Evolutionary conservation across 2,797 vertebrate species (phyloP).

Genomic region (Hyperoplus immaculatus): DNA sequence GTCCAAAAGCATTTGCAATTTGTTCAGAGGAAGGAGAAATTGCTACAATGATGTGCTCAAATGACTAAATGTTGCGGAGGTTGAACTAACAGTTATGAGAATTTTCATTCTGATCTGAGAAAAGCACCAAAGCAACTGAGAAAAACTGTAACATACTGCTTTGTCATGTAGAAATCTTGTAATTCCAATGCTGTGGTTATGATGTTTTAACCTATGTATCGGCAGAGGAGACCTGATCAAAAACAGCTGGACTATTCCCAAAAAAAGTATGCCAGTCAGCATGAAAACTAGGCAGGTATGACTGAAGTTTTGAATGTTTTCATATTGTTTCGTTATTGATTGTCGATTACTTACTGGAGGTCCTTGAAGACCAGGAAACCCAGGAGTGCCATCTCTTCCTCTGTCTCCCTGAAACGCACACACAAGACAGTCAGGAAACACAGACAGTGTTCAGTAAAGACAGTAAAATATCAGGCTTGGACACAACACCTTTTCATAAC

Average conservation of each 20-base stretch:
- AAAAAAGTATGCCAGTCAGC: background rate
- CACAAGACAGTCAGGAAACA: slow-evolving; percentile 21
- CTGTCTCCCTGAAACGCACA: slow-evolving; percentile 88
- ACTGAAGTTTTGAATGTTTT: background rate
- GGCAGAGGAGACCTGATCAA: background rate
- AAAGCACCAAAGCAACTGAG: too few relatives aligned
- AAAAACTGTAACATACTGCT: background rate
- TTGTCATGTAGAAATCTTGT: background rate
- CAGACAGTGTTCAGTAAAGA: background rate
- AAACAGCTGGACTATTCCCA: background rate
- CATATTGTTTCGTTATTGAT: background rate
- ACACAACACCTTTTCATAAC: background rate
- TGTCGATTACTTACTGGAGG: slow-evolving; percentile 86
- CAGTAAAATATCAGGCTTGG: background rate
- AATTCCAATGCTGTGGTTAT: background rate
- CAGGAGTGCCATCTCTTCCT: slow-evolving; percentile 89
- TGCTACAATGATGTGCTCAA: too few relatives aligned
- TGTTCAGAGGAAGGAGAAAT: too few relatives aligned
- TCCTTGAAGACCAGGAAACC: slow-evolving; percentile 88
- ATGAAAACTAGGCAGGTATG: background rate
- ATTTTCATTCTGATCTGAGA: too few relatives aligned
- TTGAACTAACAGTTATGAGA: too few relatives aligned
- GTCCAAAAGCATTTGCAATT: too few relatives aligned
- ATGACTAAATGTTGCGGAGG: too few relatives aligned
- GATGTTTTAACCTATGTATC: background rate